Conservation (phyloP, 2,113 vertebrate species). For the Callipepla californica region DNA sequence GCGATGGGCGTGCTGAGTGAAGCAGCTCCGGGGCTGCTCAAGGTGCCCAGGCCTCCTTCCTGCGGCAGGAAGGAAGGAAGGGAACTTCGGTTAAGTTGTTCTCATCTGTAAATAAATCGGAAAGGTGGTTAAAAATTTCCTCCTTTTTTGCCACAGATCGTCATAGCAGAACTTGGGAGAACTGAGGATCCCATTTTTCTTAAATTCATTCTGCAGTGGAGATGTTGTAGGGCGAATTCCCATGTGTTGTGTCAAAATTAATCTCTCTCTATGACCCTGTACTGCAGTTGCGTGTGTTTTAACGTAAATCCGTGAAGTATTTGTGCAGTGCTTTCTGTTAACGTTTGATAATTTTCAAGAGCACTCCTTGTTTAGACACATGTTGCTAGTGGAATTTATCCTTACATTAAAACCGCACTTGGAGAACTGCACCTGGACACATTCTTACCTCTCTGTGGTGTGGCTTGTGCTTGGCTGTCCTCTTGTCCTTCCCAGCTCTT, state of each 20-base stretch:
- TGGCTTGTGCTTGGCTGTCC: too few relatives aligned
- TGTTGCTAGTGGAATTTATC: not conserved
- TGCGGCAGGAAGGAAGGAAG: too few relatives aligned
- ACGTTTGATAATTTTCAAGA: not conserved
- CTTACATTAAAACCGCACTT: not conserved
- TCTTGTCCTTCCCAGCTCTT: not conserved
- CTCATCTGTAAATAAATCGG: not conserved
- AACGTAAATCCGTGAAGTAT: not conserved
- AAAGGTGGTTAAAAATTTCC: not conserved
- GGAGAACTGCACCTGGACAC: not conserved
- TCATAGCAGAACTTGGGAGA: not conserved
- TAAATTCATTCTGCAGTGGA: not conserved
- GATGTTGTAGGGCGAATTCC: not conserved
- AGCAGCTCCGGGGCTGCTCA: too few relatives aligned
- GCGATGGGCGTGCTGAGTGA: too few relatives aligned
- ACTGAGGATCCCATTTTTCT: not conserved
- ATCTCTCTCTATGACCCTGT: not conserved
- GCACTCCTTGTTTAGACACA: not conserved
- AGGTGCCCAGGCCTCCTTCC: too few relatives aligned
- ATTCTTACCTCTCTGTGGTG: not conserved
- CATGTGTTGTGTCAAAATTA: not conserved
- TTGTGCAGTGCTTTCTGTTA: not conserved
- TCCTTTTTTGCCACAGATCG: not conserved
- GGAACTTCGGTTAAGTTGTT: not conserved
- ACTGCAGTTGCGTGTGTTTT: not conserved